phyloP scores from a whole-genome alignment of 2,113 vertebrate species.

The Leptosomus discolor region DNA sequence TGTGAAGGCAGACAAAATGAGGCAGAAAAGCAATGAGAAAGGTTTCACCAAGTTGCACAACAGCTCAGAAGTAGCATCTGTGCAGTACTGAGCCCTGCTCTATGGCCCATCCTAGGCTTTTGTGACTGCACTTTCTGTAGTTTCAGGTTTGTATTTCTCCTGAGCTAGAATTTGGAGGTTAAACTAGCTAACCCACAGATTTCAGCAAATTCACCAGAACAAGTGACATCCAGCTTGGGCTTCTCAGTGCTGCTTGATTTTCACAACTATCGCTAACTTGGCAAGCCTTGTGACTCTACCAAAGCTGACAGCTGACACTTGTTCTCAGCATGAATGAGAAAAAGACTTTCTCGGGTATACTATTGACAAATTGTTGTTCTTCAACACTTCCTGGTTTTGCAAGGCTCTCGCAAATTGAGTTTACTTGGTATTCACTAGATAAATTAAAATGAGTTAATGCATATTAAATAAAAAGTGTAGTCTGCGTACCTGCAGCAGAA shows the following conservation, averaged over 20 bases:
- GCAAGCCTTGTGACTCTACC: not conserved
- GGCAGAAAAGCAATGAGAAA: not conserved
- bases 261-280: not conserved
- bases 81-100: not conserved
- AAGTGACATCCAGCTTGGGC: not conserved
- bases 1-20: not conserved
- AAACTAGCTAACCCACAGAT: not conserved
- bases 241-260: not conserved
- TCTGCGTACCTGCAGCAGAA: not conserved
- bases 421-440: not conserved
- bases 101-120: fast-evolving
- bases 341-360: not conserved
- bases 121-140: not conserved
- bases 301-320: not conserved
- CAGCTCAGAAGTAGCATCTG: not conserved
- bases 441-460: not conserved
- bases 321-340: not conserved
- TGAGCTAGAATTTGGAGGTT: not conserved
- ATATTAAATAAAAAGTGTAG: not conserved
- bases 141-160: not conserved
- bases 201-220: not conserved
- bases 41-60: not conserved
- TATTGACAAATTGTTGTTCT: not conserved
- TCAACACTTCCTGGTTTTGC: not conserved
- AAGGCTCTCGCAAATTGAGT: not conserved